Evolutionary conservation across 2,888 invertebrate genomes (phyloP).

Genomic region (Eupsilia transversa): DNA sequence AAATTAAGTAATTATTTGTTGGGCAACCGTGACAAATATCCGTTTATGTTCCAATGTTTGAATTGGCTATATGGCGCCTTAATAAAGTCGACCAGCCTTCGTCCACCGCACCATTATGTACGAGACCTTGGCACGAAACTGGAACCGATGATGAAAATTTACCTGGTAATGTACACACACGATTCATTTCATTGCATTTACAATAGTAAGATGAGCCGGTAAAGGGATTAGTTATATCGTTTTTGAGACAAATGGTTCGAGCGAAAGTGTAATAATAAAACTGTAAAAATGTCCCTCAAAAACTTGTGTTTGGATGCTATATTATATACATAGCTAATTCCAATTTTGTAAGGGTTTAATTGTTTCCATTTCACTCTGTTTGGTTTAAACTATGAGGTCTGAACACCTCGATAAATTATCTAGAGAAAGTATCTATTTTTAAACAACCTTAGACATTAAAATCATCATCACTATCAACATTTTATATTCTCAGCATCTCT

Average conservation of each 20-base stretch:
- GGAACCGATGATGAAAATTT: constrained; percentile 36
- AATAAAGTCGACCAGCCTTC: constrained; percentile 39
- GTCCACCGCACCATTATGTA: constrained; percentile 41
- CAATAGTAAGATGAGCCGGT: background rate
- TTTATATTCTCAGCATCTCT: background rate
- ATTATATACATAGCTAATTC: background rate
- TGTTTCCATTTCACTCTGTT: background rate
- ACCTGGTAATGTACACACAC: constrained; percentile 41
- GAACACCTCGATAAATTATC: background rate
- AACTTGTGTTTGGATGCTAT: background rate
- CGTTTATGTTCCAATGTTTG: constrained; percentile 47
- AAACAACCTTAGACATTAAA: background rate
- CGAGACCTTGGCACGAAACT: constrained; percentile 20
- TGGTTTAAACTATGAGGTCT: background rate
- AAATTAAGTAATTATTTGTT: constrained; percentile 59
- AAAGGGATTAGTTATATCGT: background rate
- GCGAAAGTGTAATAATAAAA: background rate
- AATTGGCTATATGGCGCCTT: constrained; percentile 21
- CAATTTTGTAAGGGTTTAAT: background rate
- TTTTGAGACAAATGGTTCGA: background rate
- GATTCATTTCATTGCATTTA: constrained; percentile 1
- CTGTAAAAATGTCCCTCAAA: background rate
- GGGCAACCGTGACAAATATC: constrained; percentile 41
- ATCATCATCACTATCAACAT: background rate
- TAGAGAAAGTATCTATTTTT: background rate